Evolutionary conservation across 2,888 invertebrate genomes (phyloP), one percentile per base, ranked within the genome.

Genomic region (Synanthedon vespiformis): DNA sequence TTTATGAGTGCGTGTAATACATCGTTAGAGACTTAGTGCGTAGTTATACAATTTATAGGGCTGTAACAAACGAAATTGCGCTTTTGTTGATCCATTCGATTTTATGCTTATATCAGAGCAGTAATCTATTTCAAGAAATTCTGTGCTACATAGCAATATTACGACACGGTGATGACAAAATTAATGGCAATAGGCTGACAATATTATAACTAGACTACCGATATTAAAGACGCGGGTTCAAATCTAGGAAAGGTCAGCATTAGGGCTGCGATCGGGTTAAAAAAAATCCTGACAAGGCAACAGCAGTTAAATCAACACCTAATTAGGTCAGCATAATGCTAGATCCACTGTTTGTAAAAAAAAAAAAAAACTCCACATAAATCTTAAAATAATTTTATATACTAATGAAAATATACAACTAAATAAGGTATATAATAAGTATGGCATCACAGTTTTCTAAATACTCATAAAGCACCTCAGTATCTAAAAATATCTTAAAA

Each of bases 381-480:
- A 22, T 18, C 13, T 16, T 48, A 18, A 14, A 48, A 18, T 16
- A 8, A 48, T 16, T 14, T 13, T 48, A 16, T n/a, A 12, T 48
- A 48, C 12, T 16, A 12, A 48, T 16, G 5, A 48, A 48, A 48
- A 12, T 18, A 16, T 48, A 48, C 16, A 48, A 10, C 18, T 48
- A 48, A 48, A 10, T 22, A 53, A 13, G 40, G 40, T 27, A n/a
- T n/a, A n/a, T n/a, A 16, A 40, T 50, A 52, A n/a, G 55, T 61
- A 64, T 62, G 64, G 64, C 64, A 64, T 64, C 64, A 64, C 61
- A 64, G 60, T 57, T 61, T 16, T 58, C 44, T 44, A 44, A 59
- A 59, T 59, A 62, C 58, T 58, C 56, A 53, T 50, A 34, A 34
- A 34, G 34, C 34, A 34, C 34, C 34, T 10, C 34, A 10, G 34